phyloP scores from a whole-genome alignment of 2,113 vertebrate genomes.

The Myotis lucifugus region DNA sequence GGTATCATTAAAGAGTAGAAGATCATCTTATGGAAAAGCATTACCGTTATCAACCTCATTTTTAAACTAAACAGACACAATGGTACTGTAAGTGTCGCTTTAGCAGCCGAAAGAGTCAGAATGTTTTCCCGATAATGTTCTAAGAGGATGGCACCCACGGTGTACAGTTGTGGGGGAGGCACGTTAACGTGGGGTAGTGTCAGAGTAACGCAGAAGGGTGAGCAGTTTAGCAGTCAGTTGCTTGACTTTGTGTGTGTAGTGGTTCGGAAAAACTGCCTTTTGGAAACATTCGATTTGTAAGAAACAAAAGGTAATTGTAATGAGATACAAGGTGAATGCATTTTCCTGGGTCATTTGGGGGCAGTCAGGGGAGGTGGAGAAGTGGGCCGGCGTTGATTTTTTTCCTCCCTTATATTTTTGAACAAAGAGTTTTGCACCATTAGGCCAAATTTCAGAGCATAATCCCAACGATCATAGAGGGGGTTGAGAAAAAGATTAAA shows the following conservation, averaged over 20 bases:
- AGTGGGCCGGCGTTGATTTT: background rate
- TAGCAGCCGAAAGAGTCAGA: conserved; percentile 73
- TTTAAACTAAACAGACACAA: conserved; percentile 86
- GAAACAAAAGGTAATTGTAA: background rate
- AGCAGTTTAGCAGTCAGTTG: conserved; percentile 16
- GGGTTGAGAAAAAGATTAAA: conserved; percentile 53
- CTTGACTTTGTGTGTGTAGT: conserved; percentile 23
- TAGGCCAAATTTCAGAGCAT: background rate
- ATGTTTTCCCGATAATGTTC: conserved; percentile 69
- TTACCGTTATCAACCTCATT: conserved; percentile 88
- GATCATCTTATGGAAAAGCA: conserved; percentile 87
- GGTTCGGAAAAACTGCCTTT: background rate
- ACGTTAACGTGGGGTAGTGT: conserved; percentile 56
- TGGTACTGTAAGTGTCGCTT: conserved; percentile 81
- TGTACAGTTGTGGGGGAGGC: conserved; percentile 68
- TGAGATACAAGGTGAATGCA: background rate
- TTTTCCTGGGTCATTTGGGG: background rate
- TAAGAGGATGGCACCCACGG: conserved; percentile 55
- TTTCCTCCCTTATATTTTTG: background rate
- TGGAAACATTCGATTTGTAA: background rate
- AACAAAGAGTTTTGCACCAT: background rate
- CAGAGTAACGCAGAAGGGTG: conserved; percentile 13
- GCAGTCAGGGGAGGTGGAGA: background rate
- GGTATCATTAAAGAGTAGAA: conserved; percentile 90
- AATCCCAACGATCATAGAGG: conserved; percentile 54